Evolutionary conservation across 1,140 invertebrate species (phyloP).

Genomic region (Meloidogyne chitwoodi): DNA sequence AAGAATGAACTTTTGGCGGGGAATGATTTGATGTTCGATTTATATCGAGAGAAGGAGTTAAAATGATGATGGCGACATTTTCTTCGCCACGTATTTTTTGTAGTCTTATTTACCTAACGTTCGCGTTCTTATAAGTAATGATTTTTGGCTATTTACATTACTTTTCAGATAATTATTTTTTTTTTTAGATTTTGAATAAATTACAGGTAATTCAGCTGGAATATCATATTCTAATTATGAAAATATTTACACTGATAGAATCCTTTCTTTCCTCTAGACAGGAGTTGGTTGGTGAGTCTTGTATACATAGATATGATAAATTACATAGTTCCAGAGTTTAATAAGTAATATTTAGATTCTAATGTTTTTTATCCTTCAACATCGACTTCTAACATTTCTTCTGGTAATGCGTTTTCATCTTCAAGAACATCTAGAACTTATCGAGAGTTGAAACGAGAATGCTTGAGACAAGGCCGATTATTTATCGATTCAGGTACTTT

Average conservation of each 20-base stretch:
- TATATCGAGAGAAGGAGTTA: neutral
- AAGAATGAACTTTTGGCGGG: neutral
- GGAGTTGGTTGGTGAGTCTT: neutral
- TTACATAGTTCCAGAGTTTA: neutral
- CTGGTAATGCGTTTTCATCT: neutral
- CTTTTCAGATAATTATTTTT: too few relatives aligned
- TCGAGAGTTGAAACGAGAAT: conserved; percentile 15
- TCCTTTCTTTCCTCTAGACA: neutral
- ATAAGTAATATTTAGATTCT: neutral
- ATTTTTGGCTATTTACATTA: too few relatives aligned
- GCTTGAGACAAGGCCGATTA: conserved; percentile 17
- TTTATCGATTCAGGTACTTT: conserved; percentile 12
- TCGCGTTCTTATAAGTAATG: neutral
- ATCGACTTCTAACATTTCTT: neutral
- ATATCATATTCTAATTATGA: neutral
- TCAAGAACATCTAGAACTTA: conserved; percentile 2
- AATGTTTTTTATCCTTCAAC: neutral
- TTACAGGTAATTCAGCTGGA: neutral
- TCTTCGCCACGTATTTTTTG: neutral
- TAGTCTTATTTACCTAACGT: neutral
- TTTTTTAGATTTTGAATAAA: neutral
- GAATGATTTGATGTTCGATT: neutral
- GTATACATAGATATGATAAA: too few relatives aligned
- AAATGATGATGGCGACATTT: neutral
- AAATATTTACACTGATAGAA: neutral